A percentile compares a stretch with the other conserved stretches of the same genome.
These are phyloP conservation scores for Otus sunia DNA, from an alignment of 2,113 vertebrate genomes.

Conservation along the genomic window DNA sequence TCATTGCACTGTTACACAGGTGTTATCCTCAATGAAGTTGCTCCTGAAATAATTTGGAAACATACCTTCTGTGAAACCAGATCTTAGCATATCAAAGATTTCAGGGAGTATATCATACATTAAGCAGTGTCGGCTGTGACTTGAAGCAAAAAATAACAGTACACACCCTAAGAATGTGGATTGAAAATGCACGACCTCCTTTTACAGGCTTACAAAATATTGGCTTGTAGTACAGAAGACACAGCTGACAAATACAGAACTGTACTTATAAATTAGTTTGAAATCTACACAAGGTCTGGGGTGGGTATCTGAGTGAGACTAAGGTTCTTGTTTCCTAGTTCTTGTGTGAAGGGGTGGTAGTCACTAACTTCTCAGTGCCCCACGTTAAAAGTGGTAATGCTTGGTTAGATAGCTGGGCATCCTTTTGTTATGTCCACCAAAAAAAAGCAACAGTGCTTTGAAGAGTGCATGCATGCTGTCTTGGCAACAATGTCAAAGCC, in stretches of 20 bases:
- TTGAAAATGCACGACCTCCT: neutral
- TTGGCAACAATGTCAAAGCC: neutral
- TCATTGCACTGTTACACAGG: neutral
- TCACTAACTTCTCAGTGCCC: neutral
- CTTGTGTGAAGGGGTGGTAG: neutral
- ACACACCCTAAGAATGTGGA: neutral
- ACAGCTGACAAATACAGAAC: neutral
- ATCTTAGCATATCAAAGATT: neutral
- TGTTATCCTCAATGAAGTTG: neutral
- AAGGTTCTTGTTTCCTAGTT: neutral
- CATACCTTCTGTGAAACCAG: neutral
- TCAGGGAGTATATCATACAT: neutral
- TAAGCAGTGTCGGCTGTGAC: neutral
- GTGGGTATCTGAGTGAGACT: no score
- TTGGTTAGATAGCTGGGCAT: neutral
- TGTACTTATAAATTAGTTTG: neutral
- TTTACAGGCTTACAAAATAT: neutral
- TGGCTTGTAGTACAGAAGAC: neutral
- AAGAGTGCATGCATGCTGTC: accelerated
- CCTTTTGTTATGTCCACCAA: neutral
- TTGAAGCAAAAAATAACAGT: neutral
- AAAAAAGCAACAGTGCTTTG: neutral
- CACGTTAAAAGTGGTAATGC: neutral
- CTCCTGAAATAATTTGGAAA: neutral
- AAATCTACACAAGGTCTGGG: neutral